Base-by-base conservation (phyloP, 2,113 vertebrate species). In the Mesembrinibis cayennensis region DNA sequence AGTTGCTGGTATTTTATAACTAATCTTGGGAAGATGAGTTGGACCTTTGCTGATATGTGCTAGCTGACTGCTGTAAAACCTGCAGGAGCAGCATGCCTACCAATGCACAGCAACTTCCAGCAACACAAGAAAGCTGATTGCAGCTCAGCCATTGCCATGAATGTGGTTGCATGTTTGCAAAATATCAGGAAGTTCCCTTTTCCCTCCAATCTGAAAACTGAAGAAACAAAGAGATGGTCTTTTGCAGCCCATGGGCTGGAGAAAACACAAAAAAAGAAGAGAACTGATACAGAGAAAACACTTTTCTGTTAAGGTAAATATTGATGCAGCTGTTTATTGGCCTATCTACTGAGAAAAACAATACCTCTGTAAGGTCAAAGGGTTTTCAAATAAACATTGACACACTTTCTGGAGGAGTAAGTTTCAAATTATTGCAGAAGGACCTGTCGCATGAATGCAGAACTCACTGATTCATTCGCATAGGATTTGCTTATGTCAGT, bases 301-400 rank as follows among this genome's bases (percentile, higher is more conserved):
- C 11, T 87, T 76, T 74, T 72, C 59, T 86, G 40, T 83, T 90
- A 78, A 89, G 69, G 53, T 70, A 94, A 93, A 96, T 95, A 93
- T 91, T 93, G 85, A 78, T 77, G 56, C 77, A 92, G 71, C 85
- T 97, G 81, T 94, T 95, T 93, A 82, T 93, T 94, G 32, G 25
- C 17, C 36, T 53, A 16, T 70, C 65, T 86, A 19, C 89, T 72
- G 86, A 72, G 58, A 45, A 25, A 89, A 93, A 74, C 22, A 95
- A 67, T 58, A 70, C 81, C 45, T 92, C 15, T 1, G 0, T 9
- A 44, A 81, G 59, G 61, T 80, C 69, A 95, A 84, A 89, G 58
- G 27, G 29, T 16, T 72, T 93, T 90, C 53, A 94, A 83, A 76
- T 38, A 77, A 88, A 89, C 32, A 84, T 66, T 83, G 55, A 49